Percentiles rank a stretch among this genome's conserved stretches.
These are phyloP conservation scores for Heliconius charithonia DNA, from an alignment of 2,888 invertebrate species.

Conservation along the genomic window DNA sequence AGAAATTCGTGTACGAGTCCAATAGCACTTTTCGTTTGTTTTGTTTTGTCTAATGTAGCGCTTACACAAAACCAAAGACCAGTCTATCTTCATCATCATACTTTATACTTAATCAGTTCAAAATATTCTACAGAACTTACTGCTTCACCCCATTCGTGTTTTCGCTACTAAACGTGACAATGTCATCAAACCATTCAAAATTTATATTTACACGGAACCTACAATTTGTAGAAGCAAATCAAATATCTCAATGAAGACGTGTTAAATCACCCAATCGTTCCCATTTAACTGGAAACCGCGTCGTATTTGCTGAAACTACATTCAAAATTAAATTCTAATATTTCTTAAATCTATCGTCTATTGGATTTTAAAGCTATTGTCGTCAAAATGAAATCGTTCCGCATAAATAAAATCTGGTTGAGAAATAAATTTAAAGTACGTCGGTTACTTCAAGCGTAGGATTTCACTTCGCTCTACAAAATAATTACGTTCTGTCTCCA, in stretches of 20 bases:
- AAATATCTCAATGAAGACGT: conserved; percentile 6
- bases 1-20: no score
- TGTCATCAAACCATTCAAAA: no score
- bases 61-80: no score
- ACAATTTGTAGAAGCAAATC: neutral
- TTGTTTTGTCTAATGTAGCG: no score
- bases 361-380: conserved; percentile 51
- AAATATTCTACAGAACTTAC: no score
- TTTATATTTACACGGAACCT: no score
- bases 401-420: conserved; percentile 53
- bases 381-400: conserved; percentile 53
- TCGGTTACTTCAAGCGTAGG: conserved; percentile 59
- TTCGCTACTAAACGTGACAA: no score
- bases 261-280: conserved; percentile 14
- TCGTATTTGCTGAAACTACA: conserved; percentile 24
- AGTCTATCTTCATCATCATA: no score
- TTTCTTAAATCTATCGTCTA: conserved; percentile 36
- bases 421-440: conserved; percentile 60
- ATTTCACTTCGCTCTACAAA: conserved; percentile 69
- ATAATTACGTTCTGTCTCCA: conserved; percentile 71
- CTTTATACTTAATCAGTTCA: no score
- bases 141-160: no score
- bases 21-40: no score
- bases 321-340: conserved; percentile 34
- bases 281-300: conserved; percentile 21